These are phyloP conservation scores for Ictidomys tridecemlineatus DNA, from an alignment of 2,113 vertebrate genomes.

Conservation along the genomic window DNA sequence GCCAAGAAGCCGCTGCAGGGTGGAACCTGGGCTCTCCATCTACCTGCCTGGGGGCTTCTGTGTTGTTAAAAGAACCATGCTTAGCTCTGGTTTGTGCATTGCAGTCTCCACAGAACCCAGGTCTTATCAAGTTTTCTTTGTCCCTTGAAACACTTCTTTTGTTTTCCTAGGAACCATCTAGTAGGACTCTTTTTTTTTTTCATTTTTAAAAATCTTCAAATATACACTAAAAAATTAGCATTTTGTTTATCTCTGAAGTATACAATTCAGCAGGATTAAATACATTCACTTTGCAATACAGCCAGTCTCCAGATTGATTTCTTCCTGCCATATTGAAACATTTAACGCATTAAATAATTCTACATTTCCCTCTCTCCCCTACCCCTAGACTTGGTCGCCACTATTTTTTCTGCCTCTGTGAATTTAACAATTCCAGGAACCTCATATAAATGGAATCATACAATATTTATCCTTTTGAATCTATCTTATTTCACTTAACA, in stretches of 20 bases:
- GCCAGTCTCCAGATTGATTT: background rate
- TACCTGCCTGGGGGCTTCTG: background rate
- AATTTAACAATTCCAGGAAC: background rate
- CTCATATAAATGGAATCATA: background rate
- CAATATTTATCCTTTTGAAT: background rate
- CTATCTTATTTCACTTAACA: conserved; percentile 14
- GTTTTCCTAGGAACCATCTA: background rate
- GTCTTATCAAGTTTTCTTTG: background rate
- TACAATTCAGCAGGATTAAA: background rate
- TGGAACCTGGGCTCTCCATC: background rate
- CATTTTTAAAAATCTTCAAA: background rate
- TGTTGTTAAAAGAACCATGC: background rate
- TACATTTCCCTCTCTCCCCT: background rate
- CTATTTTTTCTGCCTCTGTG: background rate
- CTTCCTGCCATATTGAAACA: background rate
- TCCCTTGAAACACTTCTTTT: background rate
- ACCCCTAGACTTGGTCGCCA: background rate
- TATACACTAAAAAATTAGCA: background rate
- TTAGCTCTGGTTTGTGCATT: background rate
- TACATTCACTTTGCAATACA: background rate
- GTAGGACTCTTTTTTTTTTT: background rate
- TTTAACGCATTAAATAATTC: background rate
- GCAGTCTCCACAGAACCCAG: background rate
- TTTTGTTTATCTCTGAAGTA: background rate
- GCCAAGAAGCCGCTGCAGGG: background rate